Evolutionary conservation across 2,888 invertebrate genomes (phyloP), one percentile per base, ranked within the genome.

Genomic region (Lasioglossum zephyrum): DNA sequence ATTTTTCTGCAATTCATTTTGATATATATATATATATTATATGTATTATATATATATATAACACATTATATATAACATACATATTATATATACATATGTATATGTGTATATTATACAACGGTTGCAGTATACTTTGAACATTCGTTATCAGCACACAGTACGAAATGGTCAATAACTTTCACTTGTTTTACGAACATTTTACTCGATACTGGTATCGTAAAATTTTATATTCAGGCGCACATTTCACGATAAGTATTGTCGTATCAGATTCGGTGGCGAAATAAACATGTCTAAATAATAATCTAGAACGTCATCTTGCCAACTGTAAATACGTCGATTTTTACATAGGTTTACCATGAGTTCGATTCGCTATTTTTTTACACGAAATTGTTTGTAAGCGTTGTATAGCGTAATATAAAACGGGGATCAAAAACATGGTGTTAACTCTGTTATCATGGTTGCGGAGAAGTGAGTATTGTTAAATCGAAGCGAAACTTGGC

Each of bases 1-100:
- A 79, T 85, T 84, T 85, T 85, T 76, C 66, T 75, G 84, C 73
- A 75, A 76, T 13, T 63, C 22, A 11, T 70, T 77, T 44, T 44
- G 44, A 22, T 63, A 63, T 16, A 44, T 13, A 44, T 44, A 41
- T 41, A 41, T 11, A 39, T 39, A 36, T 39, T 39, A 39, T 39
- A 5, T 39, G 4, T 69, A 22, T 63, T 6, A 22, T n/a, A 4
- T 77, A 8, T 63, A 63, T 63, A 16, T 63, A 63, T 8, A 60
- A 18, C 26, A 60, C 11, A 60, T 13, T 18, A n/a, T 53, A 53
- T 9, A 53, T 9, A 53, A 49, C 22, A 49, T 49, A 53, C 8
- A 22, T n/a, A 5, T 60, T 60, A 26, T 60, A 63, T 72, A 70
- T 53, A 36, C 18, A 70, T 53, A 36, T 13, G 31, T 78, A 60